Base-by-base conservation (phyloP, 2,797 vertebrate genomes). In the Philypnodon macrostomus region DNA sequence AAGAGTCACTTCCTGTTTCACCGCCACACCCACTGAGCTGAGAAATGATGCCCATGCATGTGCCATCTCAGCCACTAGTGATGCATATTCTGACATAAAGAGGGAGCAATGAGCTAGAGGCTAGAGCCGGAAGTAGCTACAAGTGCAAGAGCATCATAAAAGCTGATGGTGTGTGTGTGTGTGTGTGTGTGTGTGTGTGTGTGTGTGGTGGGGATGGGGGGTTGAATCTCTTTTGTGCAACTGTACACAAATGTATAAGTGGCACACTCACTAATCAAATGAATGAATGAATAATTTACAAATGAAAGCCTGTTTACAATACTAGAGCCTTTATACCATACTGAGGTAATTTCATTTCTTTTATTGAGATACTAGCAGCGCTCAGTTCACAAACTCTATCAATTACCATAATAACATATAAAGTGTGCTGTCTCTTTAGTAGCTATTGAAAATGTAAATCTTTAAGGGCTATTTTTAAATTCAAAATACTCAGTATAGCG, bases 1-100 rank as follows among this genome's bases (percentile, higher is more conserved):
- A 23, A 68, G 42, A 58, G 48, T 45, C 55, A 73, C 73, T 69
- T 77, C 67, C 68, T 75, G 64, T 75, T 68, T 45, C 53, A 44
- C 45, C n/a, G 38, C 60, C 58, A 72, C 65, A 39, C 71, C 59
- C 64, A 65, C 38, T 58, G 3, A 42, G 30, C 67, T 44, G 59
- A 34, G 50, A 19, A 14, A 55, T 32, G 50, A 15, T 54, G 48
- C 36, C 38, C 37, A 31, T 36, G 58, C 46, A 49, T 16, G 64
- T 24, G 5, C 11, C 34, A 66, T 72, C 38, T 26, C 54, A 47
- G 54, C 35, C 27, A 18, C 14, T 16, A 14, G 33, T 44, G 51
- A 64, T 45, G 56, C 53, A 48, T 40, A 7, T 52, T 29, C 36
- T 34, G 32, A 49, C 35, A 47, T 26, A 31, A 18, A 44, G 4